phyloP scores from a whole-genome alignment of 1,140 invertebrate species.

The Pollicipes pollicipes region DNA sequence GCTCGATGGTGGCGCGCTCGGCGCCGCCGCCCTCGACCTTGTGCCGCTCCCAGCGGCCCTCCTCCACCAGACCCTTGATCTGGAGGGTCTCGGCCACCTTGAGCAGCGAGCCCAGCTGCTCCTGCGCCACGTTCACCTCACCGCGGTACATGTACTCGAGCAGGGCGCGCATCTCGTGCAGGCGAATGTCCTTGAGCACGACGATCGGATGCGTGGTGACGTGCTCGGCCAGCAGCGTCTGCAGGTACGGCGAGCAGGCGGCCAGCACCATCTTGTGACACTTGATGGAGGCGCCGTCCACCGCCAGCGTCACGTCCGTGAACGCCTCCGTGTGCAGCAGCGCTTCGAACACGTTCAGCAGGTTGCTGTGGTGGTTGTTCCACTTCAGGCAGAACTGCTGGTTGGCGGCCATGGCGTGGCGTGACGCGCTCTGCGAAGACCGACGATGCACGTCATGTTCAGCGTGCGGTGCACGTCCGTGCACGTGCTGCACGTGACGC shows the following conservation, averaged over 20 bases:
- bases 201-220: conserved; percentile 73
- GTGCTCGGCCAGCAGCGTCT: conserved; percentile 60
- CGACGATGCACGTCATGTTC: no score
- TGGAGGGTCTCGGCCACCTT: conserved; percentile 63
- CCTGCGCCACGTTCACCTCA: conserved; percentile 71
- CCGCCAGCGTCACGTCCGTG: conserved; percentile 20
- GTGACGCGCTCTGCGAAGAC: no score
- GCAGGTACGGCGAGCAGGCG: conserved; percentile 73
- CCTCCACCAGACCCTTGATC: conserved; percentile 38
- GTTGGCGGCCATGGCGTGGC: conserved; percentile 54
- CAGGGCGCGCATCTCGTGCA: conserved; percentile 63
- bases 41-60: neutral
- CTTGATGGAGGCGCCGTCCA: conserved; percentile 42
- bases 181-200: conserved; percentile 72
- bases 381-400: conserved; percentile 77
- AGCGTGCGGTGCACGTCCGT: no score
- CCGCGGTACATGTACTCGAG: conserved; percentile 84
- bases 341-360: conserved; percentile 76
- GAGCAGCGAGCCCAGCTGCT: conserved; percentile 55
- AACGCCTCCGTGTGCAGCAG: conserved; percentile 62
- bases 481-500: no score
- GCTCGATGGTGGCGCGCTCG: neutral
- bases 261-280: conserved; percentile 65
- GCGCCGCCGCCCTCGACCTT: neutral
- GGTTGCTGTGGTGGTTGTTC: conserved; percentile 78